phyloP scores from a whole-genome alignment of 2,888 invertebrate species.

The Acleris literana region DNA sequence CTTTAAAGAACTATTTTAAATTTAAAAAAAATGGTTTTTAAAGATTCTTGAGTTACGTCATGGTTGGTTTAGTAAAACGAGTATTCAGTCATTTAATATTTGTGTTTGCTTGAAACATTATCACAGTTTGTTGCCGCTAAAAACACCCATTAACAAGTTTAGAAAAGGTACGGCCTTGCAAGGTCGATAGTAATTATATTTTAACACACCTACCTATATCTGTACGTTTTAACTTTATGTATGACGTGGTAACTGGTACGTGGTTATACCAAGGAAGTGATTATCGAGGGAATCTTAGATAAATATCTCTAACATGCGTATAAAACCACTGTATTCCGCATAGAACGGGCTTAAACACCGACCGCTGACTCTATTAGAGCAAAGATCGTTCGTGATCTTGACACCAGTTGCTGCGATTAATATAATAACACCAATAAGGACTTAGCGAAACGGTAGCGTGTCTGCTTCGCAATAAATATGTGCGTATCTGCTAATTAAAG shows the following conservation, averaged over 20 bases:
- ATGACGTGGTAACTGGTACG: conserved; percentile 14
- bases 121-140: conserved; percentile 7
- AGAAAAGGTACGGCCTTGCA: conserved; percentile 10
- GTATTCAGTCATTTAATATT: conserved; percentile 6
- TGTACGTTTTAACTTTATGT: too few species aligned
- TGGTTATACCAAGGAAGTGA: conserved; percentile 39
- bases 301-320: conserved; percentile 25
- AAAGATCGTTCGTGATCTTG: conserved; percentile 42
- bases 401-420: conserved; percentile 42
- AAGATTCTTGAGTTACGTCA: conserved; percentile 5
- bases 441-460: conserved; percentile 47
- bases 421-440: conserved; percentile 42
- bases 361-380: conserved; percentile 36
- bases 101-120: conserved; percentile 4
- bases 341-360: conserved; percentile 26
- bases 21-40: too few species aligned
- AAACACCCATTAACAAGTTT: conserved; percentile 15
- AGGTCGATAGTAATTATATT: not conserved
- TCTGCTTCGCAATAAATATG: conserved; percentile 48
- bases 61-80: conserved; percentile 9
- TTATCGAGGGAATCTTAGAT: conserved; percentile 37
- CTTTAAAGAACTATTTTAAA: too few species aligned
- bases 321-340: conserved; percentile 26
- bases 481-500: conserved; percentile 55
- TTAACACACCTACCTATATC: too few species aligned